Evolutionary conservation across 2,888 invertebrate genomes (phyloP), one percentile per base, ranked within the genome.

Genomic region (Timema cristinae): DNA sequence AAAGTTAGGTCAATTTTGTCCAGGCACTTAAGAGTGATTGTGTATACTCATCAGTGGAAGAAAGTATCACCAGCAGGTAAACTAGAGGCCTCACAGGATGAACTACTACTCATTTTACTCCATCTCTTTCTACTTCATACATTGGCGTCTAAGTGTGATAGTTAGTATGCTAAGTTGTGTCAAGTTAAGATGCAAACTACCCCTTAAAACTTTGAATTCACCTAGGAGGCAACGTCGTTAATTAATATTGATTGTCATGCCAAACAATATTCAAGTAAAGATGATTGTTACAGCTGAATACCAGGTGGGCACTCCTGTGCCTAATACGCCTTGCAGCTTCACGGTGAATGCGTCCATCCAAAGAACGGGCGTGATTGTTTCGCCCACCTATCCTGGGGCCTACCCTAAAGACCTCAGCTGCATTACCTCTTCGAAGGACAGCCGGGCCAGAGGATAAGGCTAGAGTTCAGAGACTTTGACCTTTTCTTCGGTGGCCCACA

Each of bases 321-420:
- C 93, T 77, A 91, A 91, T 81, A 90, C 91, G 74, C 89, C 93
- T 79, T 98, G 97, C 86, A 93, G 93, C 81, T 94, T 92, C 85
- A 89, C 90, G 80, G 92, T 96, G 80, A 90, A 93, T 81, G 89
- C 90, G 76, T 86, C 86, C 79, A 82, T 83, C 72, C 87, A 87
- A 78, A 90, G 90, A 80, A 91, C 90, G 76, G 98, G 98, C 71
- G 88, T 90, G 80, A 91, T 99, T 79, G 86, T 96, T 80, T 97
- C 98, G 73, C 98, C 98, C 75, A 99, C 99, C 75, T 99, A 99
- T 87, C 99, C 99, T 75, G 99, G 99, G 78, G 92, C 96, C 79
- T 99, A 99, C 86, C 98, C 99, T 77, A 98, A 98, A 86, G 94
- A 96, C 84, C 89, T 97, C 80, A 88, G 88, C 79, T 98, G 98